phyloP scores from a whole-genome alignment of 2,888 invertebrate genomes.

The Eurytoma californica region DNA sequence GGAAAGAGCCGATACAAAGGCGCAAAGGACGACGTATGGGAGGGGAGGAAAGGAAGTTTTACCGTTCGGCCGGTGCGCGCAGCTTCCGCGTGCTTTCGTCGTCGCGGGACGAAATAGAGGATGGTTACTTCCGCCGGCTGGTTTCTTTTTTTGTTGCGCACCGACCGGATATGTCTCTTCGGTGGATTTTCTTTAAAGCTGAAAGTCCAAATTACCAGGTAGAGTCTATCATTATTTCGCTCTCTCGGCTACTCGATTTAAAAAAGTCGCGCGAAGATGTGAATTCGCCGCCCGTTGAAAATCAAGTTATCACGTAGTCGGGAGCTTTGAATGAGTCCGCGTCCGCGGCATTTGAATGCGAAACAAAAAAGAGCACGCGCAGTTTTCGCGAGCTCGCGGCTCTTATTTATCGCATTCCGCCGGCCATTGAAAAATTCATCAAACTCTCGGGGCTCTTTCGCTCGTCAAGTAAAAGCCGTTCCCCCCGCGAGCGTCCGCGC shows the following conservation, averaged over 20 bases:
- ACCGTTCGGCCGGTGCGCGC: not conserved
- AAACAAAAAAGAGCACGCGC: too few relatives aligned
- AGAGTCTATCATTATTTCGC: too few relatives aligned
- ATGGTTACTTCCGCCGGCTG: conserved; percentile 43
- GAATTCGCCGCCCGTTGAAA: too few relatives aligned
- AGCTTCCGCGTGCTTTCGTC: conserved; percentile 34
- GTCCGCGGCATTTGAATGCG: too few relatives aligned
- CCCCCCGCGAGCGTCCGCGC: not conserved
- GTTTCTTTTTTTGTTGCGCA: conserved; percentile 38
- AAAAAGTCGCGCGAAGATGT: too few relatives aligned
- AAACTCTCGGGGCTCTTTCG: not conserved
- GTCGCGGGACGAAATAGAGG: conserved; percentile 43
- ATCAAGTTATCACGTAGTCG: too few relatives aligned
- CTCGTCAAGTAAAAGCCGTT: not conserved
- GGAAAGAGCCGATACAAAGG: not conserved
- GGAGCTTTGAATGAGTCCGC: too few relatives aligned
- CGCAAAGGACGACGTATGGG: not conserved
- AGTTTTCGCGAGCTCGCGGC: too few relatives aligned
- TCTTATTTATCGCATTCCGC: too few relatives aligned
- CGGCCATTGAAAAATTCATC: not conserved
- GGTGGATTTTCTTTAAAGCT: not conserved
- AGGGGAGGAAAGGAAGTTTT: not conserved
- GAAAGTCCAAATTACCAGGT: too few relatives aligned
- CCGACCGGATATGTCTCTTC: not conserved
- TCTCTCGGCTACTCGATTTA: too few relatives aligned